phyloP scores from a whole-genome alignment of 2,797 vertebrate genomes.

The Huso huso region DNA sequence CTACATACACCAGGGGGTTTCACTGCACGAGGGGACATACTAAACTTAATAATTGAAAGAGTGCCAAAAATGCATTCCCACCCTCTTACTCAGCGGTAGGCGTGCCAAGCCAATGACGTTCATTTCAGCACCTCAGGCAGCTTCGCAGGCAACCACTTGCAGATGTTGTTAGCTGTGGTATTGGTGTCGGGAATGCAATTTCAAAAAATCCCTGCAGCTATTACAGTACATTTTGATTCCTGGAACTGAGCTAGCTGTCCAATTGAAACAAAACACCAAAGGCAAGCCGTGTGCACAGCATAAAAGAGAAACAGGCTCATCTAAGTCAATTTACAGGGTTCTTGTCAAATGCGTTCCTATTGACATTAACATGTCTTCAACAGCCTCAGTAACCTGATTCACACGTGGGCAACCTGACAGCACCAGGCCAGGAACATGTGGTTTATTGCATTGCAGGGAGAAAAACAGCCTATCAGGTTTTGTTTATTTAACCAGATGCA shows the following conservation, averaged over 20 bases:
- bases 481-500: not conserved
- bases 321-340: not conserved
- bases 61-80: conserved; percentile 12
- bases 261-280: not conserved
- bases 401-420: not conserved
- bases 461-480: not conserved
- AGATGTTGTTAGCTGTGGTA: conserved; percentile 15
- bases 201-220: not conserved
- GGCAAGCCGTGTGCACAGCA: not conserved
- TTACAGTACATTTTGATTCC: conserved; percentile 8
- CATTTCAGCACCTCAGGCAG: conserved; percentile 14
- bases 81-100: conserved; percentile 19
- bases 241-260: conserved; percentile 8
- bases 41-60: conserved; percentile 7
- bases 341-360: not conserved
- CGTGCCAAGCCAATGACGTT: conserved; percentile 20
- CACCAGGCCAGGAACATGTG: not conserved
- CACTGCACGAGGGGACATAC: too few relatives aligned
- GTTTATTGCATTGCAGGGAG: not conserved
- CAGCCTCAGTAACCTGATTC: not conserved
- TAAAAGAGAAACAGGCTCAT: not conserved
- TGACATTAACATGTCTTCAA: not conserved
- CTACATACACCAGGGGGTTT: too few relatives aligned
- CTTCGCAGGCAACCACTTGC: conserved; percentile 33
- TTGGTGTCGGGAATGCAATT: not conserved